These are phyloP conservation scores for Bugulina stolonifera DNA, from an alignment of 2,888 invertebrate genomes.

Conservation along the genomic window DNA sequence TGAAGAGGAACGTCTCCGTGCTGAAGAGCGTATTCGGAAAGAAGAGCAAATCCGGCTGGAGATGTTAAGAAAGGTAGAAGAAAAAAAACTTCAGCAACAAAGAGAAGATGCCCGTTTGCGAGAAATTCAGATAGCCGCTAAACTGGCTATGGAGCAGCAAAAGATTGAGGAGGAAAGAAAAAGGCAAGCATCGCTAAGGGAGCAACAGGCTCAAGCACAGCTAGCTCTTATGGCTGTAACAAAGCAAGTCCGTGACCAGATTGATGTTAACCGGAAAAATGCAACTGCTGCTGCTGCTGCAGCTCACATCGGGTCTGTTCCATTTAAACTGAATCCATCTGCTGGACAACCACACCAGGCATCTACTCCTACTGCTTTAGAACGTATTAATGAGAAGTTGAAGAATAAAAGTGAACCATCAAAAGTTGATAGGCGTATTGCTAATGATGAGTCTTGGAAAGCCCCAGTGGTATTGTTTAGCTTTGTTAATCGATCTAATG, in stretches of 20 bases:
- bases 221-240: slow-evolving; percentile 20
- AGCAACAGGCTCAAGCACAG: slow-evolving; percentile 11
- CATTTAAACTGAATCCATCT: no score
- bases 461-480: slow-evolving; percentile 9
- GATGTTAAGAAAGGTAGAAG: background rate
- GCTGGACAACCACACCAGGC: no score
- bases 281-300: background rate
- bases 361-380: background rate
- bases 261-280: background rate
- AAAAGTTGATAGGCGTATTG: background rate
- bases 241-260: background rate
- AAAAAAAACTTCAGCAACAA: background rate
- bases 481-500: slow-evolving; percentile 2
- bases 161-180: slow-evolving; percentile 1
- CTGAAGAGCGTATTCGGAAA: background rate
- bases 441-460: background rate
- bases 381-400: slow-evolving; percentile 16
- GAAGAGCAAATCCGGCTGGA: background rate
- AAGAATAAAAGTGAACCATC: background rate
- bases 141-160: slow-evolving; percentile 24
- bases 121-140: slow-evolving; percentile 15
- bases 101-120: slow-evolving; percentile 3
- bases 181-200: background rate
- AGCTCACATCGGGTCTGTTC: background rate
- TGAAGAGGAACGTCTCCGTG: background rate